phyloP scores from a whole-genome alignment of 1,140 invertebrate genomes.

The Bombus huntii region DNA sequence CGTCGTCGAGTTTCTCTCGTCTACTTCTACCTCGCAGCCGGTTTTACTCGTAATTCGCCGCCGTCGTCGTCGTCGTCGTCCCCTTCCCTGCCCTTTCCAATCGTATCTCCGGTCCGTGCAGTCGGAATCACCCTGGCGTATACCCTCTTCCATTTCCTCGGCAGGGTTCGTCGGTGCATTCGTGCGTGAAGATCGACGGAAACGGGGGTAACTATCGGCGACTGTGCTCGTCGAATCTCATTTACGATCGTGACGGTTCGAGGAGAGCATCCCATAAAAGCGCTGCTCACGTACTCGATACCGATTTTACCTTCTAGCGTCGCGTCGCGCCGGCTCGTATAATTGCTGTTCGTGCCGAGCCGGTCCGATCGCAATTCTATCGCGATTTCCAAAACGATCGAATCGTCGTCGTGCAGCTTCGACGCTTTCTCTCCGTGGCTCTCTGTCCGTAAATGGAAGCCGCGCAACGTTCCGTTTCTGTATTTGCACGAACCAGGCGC shows the following conservation, averaged over 20 bases:
- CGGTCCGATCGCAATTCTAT: constrained; percentile 17
- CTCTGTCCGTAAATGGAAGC: constrained; percentile 46
- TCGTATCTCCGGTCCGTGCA: constrained; percentile 35
- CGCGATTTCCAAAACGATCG: constrained; percentile 17
- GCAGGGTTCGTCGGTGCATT: background rate
- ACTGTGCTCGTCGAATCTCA: constrained; percentile 34
- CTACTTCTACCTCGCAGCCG: constrained; percentile 31
- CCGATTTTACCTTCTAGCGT: background rate
- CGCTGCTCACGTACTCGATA: constrained; percentile 8
- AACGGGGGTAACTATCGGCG: constrained; percentile 20
- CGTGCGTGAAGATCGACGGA: constrained; percentile 8
- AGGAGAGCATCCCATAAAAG: background rate
- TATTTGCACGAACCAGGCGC: constrained; percentile 15
- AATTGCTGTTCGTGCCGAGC: background rate
- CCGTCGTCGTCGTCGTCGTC: too few relatives aligned
- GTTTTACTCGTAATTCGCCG: constrained; percentile 44
- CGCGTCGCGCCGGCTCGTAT: background rate
- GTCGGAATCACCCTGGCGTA: constrained; percentile 9
- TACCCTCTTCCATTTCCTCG: constrained; percentile 28
- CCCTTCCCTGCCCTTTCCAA: constrained; percentile 3
- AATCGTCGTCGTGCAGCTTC: background rate
- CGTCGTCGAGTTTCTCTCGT: background rate
- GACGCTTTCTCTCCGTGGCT: constrained; percentile 21
- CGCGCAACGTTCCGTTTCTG: constrained; percentile 30
- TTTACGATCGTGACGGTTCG: constrained; percentile 19